Evolutionary conservation across 2,797 vertebrate species (phyloP).

Genomic region (Strix occidentalis): DNA sequence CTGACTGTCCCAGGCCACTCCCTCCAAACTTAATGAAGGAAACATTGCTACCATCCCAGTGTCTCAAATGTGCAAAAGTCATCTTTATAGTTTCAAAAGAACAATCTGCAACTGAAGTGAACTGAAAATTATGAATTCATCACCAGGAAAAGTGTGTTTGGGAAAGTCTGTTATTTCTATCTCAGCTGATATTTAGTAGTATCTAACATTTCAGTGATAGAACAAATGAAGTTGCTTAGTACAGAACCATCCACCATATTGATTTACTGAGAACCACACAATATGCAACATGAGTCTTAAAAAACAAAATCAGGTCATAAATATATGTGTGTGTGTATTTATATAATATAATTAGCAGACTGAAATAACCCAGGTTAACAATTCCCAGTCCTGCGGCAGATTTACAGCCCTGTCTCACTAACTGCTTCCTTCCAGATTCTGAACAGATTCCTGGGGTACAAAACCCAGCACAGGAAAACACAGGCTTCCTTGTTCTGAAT

Average conservation of each 20-base stretch:
- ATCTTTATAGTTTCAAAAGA: not conserved
- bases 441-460: slow-evolving; percentile 66
- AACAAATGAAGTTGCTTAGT: not conserved
- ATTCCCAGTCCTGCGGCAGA: slow-evolving; percentile 62
- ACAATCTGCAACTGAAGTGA: not conserved
- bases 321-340: slow-evolving; percentile 33
- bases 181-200: not conserved
- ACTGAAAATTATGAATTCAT: not conserved
- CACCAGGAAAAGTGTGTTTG: not conserved
- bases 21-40: not conserved
- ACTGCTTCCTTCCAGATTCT: slow-evolving; percentile 67
- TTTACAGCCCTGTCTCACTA: slow-evolving; percentile 67
- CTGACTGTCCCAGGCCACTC: not conserved
- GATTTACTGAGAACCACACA: slow-evolving; percentile 5
- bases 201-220: not conserved
- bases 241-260: not conserved
- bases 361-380: slow-evolving; percentile 71
- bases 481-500: slow-evolving; percentile 62
- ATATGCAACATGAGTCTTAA: not conserved
- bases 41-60: not conserved
- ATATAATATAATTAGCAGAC: slow-evolving; percentile 65
- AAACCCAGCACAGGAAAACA: slow-evolving; percentile 45
- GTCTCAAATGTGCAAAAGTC: not conserved
- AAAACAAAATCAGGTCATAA: slow-evolving; percentile 35
- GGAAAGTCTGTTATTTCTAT: not conserved